phyloP scores from a whole-genome alignment of 2,797 vertebrate species.

The Glyptemys insculpta region DNA sequence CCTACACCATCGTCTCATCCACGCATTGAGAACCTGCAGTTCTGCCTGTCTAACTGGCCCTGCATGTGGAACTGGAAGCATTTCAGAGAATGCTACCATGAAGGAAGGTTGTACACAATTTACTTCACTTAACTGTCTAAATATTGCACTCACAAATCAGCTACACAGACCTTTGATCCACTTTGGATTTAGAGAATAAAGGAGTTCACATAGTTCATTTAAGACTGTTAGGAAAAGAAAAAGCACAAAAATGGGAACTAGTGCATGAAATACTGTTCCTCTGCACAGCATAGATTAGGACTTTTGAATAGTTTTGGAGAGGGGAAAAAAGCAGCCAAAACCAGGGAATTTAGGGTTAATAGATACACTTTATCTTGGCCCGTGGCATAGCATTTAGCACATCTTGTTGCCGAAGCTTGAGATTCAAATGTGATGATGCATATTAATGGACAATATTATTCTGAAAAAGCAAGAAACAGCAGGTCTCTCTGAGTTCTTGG shows the following conservation, averaged over 20 bases:
- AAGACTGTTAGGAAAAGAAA: not conserved
- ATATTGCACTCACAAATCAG: not conserved
- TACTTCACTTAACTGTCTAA: not conserved
- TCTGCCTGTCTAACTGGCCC: too few species aligned
- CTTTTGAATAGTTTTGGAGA: not conserved
- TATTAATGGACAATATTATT: not conserved
- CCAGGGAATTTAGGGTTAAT: not conserved
- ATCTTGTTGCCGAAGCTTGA: not conserved
- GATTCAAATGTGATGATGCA: not conserved
- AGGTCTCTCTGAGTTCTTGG: not conserved
- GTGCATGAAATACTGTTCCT: not conserved
- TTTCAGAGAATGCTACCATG: too few species aligned
- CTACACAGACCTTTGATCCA: not conserved
- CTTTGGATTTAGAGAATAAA: not conserved
- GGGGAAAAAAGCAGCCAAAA: not conserved
- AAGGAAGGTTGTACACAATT: not conserved
- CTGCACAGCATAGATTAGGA: not conserved
- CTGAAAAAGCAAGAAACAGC: not conserved
- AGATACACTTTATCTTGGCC: not conserved
- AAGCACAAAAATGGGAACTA: not conserved
- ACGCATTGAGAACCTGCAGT: too few species aligned
- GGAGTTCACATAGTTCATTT: fast-evolving
- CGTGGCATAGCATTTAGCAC: not conserved
- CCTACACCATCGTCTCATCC: too few species aligned
- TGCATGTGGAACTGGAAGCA: too few species aligned